Evolutionary conservation across 2,797 vertebrate species (phyloP).

Genomic region (Mionectes olivaceus): DNA sequence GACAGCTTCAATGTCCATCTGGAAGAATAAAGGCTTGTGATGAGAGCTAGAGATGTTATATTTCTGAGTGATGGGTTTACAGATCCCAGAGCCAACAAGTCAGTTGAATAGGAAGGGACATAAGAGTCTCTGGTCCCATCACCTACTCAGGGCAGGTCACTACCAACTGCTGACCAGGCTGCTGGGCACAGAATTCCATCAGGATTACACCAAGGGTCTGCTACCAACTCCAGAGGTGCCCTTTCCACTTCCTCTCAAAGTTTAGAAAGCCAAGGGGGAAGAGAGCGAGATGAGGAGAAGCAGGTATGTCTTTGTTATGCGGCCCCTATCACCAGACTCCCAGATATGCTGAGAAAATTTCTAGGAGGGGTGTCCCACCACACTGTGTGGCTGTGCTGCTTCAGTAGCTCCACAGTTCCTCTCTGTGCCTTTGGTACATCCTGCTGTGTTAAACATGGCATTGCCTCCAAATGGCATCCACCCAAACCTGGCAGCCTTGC

Average conservation of each 20-base stretch:
- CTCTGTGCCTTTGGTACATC: rapidly evolving
- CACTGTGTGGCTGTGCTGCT: rapidly evolving
- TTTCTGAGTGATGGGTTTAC: neutral
- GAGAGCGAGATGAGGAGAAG: rapidly evolving
- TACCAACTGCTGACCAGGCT: neutral
- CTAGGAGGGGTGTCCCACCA: neutral
- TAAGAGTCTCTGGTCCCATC: neutral
- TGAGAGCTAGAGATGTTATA: neutral
- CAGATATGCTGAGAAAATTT: neutral
- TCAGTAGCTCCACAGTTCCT: neutral
- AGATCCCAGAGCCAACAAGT: neutral
- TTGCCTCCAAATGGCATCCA: neutral
- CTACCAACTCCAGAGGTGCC: neutral
- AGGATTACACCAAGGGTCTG: neutral
- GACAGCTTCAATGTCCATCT: neutral
- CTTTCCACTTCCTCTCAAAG: neutral
- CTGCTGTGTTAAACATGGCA: neutral
- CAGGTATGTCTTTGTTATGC: neutral
- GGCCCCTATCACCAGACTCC: neutral
- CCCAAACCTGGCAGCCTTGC: neutral
- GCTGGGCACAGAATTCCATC: too few species aligned
- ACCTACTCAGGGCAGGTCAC: neutral
- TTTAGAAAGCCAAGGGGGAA: neutral
- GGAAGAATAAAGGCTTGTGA: neutral
- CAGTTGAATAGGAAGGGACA: neutral